phyloP scores from a whole-genome alignment of 2,888 invertebrate species.

The Clanis bilineata region DNA sequence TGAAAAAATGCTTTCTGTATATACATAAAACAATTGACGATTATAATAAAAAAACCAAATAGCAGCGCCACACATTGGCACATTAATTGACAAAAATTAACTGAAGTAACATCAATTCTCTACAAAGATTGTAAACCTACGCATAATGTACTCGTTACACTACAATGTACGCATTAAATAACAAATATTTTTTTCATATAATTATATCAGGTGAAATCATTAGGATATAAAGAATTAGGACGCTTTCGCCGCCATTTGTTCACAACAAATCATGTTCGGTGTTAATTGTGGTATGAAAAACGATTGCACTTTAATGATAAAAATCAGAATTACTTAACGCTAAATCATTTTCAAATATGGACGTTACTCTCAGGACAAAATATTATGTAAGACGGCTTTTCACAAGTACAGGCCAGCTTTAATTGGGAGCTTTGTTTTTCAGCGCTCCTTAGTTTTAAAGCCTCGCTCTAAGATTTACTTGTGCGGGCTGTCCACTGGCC shows the following conservation, averaged over 20 bases:
- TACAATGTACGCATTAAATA: constrained; percentile 62
- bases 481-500: constrained; percentile 43
- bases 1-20: constrained; percentile 47
- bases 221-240: constrained; percentile 24
- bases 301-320: constrained; percentile 37
- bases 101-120: constrained; percentile 64
- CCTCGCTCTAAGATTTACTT: constrained; percentile 24
- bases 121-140: constrained; percentile 68
- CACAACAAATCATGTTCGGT: constrained; percentile 17
- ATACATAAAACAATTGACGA: constrained; percentile 70
- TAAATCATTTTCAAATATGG: constrained; percentile 79
- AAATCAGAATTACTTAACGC: constrained; percentile 71
- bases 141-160: constrained; percentile 38
- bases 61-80: constrained; percentile 55
- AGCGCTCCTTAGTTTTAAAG: constrained; percentile 21
- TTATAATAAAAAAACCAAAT: constrained; percentile 56
- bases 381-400: constrained; percentile 73
- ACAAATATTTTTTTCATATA: constrained; percentile 45
- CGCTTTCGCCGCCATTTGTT: constrained; percentile 39
- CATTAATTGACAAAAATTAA: constrained; percentile 77
- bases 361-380: constrained; percentile 78
- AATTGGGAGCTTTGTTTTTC: constrained; percentile 22
- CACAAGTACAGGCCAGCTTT: constrained; percentile 53
- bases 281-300: constrained; percentile 8
- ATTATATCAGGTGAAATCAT: constrained; percentile 11